Evolutionary conservation across 2,797 vertebrate genomes (phyloP).

Genomic region (Luscinia megarhynchos): DNA sequence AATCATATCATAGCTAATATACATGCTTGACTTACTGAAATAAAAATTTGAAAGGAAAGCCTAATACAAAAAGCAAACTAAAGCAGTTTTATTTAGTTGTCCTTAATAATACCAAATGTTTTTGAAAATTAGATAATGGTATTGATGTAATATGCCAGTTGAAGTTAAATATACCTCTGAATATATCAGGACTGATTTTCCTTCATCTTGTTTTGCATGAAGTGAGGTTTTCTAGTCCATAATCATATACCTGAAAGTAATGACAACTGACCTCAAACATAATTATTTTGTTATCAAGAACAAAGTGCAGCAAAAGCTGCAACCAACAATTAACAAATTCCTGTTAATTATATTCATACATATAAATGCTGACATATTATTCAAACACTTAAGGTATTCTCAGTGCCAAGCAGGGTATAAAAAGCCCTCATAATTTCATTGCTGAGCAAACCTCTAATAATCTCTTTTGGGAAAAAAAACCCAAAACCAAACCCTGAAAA

Average conservation of each 20-base stretch:
- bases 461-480: fast-evolving
- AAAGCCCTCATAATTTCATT: background rate
- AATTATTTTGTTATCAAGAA: background rate
- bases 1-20: background rate
- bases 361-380: background rate
- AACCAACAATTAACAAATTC: background rate
- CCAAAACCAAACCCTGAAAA: background rate
- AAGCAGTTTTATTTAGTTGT: background rate
- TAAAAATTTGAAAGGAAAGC: background rate
- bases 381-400: background rate
- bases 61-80: background rate
- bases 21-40: background rate
- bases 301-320: background rate
- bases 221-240: background rate
- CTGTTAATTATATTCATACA: background rate
- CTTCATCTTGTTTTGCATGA: background rate
- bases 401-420: background rate
- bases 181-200: background rate
- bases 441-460: background rate
- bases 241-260: background rate
- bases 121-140: background rate
- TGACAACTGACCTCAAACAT: background rate
- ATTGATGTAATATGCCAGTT: background rate
- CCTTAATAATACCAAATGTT: background rate
- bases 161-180: background rate